Percentiles rank a stretch among this genome's conserved stretches.
Conservation (phyloP, 1,140 invertebrate species). For the Sitophilus oryzae region DNA sequence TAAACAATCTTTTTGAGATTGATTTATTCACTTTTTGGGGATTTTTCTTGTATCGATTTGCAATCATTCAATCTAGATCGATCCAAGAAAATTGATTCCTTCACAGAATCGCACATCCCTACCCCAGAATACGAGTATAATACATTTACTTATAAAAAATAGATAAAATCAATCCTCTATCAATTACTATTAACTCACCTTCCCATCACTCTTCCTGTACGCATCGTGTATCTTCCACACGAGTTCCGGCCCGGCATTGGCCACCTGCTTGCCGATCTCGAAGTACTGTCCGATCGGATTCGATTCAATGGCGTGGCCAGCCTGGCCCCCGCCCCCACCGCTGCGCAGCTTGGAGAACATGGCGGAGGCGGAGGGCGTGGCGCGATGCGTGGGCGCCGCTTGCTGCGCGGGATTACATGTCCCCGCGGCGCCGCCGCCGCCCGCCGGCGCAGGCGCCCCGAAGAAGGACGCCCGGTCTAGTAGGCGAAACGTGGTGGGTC, state of each 20-base stretch:
- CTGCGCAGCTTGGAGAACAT: conserved; percentile 64
- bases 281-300: conserved; percentile 87
- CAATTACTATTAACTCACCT: conserved; percentile 61
- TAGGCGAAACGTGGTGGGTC: conserved; percentile 24
- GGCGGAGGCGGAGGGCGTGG: conserved; percentile 34
- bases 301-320: conserved; percentile 56
- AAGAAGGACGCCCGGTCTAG: conserved; percentile 26
- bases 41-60: too few relatives aligned
- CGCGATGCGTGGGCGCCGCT: conserved; percentile 14
- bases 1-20: too few relatives aligned
- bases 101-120: too few relatives aligned
- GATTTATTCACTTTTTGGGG: too few relatives aligned
- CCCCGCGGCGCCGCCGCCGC: conserved; percentile 11
- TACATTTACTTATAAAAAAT: too few relatives aligned
- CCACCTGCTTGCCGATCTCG: conserved; percentile 80
- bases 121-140: too few relatives aligned
- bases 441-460: conserved; percentile 21
- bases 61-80: too few relatives aligned
- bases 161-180: too few relatives aligned
- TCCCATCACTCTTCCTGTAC: conserved; percentile 79
- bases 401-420: conserved; percentile 21
- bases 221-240: conserved; percentile 92
- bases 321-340: conserved; percentile 46
- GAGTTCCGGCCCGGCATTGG: conserved; percentile 84
- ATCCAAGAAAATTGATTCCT: too few relatives aligned